Conservation (phyloP, 2,113 vertebrate species). For the Corvus cornix region DNA sequence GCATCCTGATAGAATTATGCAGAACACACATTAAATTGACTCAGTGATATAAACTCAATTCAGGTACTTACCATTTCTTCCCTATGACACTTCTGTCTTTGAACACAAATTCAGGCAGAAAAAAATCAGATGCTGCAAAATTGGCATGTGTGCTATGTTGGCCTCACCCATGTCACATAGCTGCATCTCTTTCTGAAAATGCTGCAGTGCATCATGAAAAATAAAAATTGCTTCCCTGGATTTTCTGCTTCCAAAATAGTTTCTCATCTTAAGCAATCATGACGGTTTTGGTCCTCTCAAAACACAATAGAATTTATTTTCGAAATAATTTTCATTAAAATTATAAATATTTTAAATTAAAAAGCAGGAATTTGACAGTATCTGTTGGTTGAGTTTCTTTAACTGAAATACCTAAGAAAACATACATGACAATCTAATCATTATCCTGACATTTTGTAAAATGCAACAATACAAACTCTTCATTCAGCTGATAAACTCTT, state of each 20-base stretch:
- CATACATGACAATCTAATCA: background rate
- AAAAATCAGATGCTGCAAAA: background rate
- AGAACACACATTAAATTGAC: background rate
- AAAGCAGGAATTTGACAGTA: background rate
- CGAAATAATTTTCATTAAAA: background rate
- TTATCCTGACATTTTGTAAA: background rate
- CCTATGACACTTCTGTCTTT: background rate
- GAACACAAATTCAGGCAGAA: background rate
- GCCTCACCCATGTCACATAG: background rate
- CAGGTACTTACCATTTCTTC: background rate
- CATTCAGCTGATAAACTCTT: background rate
- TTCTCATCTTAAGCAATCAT: background rate
- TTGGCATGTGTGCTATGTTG: background rate
- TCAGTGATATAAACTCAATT: background rate
- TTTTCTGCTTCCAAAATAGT: background rate
- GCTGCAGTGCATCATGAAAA: background rate
- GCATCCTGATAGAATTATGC: background rate
- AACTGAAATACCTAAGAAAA: background rate
- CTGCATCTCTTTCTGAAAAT: background rate
- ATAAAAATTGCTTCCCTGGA: background rate
- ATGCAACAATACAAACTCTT: background rate
- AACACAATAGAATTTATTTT: background rate
- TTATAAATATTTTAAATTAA: background rate
- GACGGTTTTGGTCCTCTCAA: background rate
- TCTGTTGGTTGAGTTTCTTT: background rate